Evolutionary conservation across 2,888 invertebrate species (phyloP).

Genomic region (Pharmacophagus antenor): DNA sequence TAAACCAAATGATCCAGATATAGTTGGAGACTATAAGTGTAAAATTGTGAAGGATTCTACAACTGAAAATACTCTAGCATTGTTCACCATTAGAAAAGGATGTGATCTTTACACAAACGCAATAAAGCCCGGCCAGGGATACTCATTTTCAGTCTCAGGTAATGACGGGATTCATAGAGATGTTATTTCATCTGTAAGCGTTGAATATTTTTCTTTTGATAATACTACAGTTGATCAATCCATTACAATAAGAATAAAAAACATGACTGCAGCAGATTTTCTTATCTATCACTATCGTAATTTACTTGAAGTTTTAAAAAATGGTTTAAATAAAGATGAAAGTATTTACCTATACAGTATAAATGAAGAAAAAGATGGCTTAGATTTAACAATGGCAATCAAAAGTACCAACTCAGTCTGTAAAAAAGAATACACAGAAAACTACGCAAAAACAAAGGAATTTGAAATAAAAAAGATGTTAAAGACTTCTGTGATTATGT

Average conservation of each 20-base stretch:
- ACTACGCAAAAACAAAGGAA: conserved; percentile 84
- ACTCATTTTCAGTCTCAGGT: conserved; percentile 90
- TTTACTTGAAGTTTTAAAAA: conserved; percentile 85
- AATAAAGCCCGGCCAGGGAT: conserved; percentile 86
- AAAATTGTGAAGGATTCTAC: conserved; percentile 86
- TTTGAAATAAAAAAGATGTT: conserved; percentile 83
- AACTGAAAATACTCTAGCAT: conserved; percentile 78
- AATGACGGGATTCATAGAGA: conserved; percentile 94
- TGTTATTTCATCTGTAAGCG: conserved; percentile 91
- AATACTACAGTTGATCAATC: conserved; percentile 92
- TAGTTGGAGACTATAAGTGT: conserved; percentile 94
- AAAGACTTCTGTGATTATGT: conserved; percentile 83
- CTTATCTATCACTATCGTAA: conserved; percentile 88
- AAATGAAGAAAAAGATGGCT: conserved; percentile 82
- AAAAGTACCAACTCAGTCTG: conserved; percentile 82
- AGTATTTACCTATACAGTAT: conserved; percentile 87
- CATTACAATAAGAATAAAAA: conserved; percentile 87
- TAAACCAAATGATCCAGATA: conserved; percentile 94
- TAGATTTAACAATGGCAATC: conserved; percentile 87
- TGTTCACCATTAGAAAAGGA: conserved; percentile 86
- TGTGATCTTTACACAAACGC: conserved; percentile 90
- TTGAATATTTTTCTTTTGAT: conserved; percentile 90
- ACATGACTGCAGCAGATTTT: conserved; percentile 87
- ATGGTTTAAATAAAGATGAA: conserved; percentile 83
- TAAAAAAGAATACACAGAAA: conserved; percentile 83